A percentile compares a stretch with the other conserved stretches of the same genome.
These are phyloP conservation scores for Coenonympha arcania DNA, from an alignment of 2,888 invertebrate genomes.

Conservation along the genomic window DNA sequence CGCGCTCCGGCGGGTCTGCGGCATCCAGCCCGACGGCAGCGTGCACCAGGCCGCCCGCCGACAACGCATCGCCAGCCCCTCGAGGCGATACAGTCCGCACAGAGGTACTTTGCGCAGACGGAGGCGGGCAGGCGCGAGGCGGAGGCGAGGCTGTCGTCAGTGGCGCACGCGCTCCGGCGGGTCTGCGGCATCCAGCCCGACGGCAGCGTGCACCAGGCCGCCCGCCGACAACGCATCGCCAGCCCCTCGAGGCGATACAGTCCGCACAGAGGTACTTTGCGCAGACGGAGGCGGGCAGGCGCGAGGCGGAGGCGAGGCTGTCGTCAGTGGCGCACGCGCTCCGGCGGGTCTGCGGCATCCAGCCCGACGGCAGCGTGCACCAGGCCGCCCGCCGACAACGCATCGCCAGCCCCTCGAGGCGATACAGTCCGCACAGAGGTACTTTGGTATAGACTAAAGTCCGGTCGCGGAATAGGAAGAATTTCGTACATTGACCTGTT, in stretches of 20 bases:
- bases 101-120: conserved; percentile 78
- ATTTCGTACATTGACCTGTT: too few relatives aligned
- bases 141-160: conserved; percentile 89
- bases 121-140: conserved; percentile 85
- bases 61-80: conserved; percentile 83
- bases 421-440: conserved; percentile 84
- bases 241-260: conserved; percentile 87
- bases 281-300: conserved; percentile 83
- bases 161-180: conserved; percentile 86
- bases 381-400: conserved; percentile 77
- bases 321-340: conserved; percentile 88
- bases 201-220: conserved; percentile 79
- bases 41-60: conserved; percentile 78
- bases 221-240: conserved; percentile 79
- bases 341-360: conserved; percentile 90
- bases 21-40: conserved; percentile 87
- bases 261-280: conserved; percentile 79
- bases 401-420: conserved; percentile 82
- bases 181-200: conserved; percentile 92
- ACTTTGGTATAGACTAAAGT: too few relatives aligned
- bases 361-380: conserved; percentile 84
- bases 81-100: conserved; percentile 85
- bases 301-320: conserved; percentile 88
- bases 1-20: conserved; percentile 88
- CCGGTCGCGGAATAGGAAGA: too few relatives aligned